These are phyloP conservation scores for Muscicapa striata DNA, from an alignment of 2,797 vertebrate genomes.

Conservation along the genomic window DNA sequence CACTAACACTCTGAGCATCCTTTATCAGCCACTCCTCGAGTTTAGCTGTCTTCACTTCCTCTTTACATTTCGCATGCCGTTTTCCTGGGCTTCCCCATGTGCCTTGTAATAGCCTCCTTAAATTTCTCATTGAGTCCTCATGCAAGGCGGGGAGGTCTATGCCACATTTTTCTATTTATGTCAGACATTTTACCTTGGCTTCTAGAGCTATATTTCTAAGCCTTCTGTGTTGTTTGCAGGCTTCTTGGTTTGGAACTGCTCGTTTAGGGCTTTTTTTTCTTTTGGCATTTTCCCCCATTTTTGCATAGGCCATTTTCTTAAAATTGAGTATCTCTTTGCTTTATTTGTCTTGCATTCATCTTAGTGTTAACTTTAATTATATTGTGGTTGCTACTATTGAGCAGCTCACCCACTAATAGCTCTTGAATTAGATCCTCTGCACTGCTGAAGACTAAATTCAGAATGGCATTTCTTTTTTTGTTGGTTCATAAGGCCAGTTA, in stretches of 20 bases:
- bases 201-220: not conserved
- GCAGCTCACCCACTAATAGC: not conserved
- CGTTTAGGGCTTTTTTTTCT: not conserved
- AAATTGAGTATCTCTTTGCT: not conserved
- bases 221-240: not conserved
- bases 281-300: not conserved
- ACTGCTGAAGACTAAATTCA: not conserved
- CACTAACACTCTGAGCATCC: not conserved
- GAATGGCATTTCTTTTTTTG: not conserved
- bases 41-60: not conserved
- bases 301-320: not conserved
- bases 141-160: not conserved
- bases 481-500: not conserved
- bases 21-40: not conserved
- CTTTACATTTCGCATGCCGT: fast-evolving
- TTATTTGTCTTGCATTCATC: not conserved
- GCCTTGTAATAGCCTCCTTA: not conserved
- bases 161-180: fast-evolving
- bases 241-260: not conserved
- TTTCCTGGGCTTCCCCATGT: not conserved
- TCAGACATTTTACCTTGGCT: not conserved
- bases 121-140: not conserved
- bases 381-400: not conserved
- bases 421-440: conserved; percentile 8
- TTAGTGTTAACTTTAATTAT: not conserved